Evolutionary conservation across 2,113 vertebrate species (phyloP), one percentile per base, ranked within the genome.

Genomic region (Melanerpes aurifrons): DNA sequence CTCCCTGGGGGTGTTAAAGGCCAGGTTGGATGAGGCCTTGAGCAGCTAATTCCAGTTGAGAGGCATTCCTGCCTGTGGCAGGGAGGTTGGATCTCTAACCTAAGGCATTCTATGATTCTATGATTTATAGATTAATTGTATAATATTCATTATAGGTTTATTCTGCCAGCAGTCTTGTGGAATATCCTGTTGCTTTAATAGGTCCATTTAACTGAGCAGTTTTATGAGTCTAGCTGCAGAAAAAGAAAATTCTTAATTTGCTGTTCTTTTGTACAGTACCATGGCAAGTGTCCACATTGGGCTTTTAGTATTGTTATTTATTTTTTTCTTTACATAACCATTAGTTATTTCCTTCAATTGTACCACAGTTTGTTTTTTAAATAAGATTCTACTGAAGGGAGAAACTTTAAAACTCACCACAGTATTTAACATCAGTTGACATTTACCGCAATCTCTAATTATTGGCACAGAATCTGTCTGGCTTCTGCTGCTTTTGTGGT

Each of bases 341-440:
- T 95, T 96, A 97, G 90, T 91, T 96, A 92, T 94, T 97, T 97
- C 97, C 96, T 96, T 94, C 92, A 92, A 96, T 96, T 97, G 97
- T 97, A 81, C 77, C 71, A 81, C 50, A 86, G 93, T 89, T 94
- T 95, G 85, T 91, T 96, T 96, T 96, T 95, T 37, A 77, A 96
- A 85, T 92, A 92, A 86, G 89, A 95, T 93, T 95, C 90, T 95
- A 82, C 91, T 92, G 89, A 81, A 82, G 89, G 77, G 94, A 94
- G 95, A 89, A 96, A 96, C 94, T 96, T 94, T 70, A 94, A 92
- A 96, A 86, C 85, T 92, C 85, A 87, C 92, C 89, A 94, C 93
- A 94, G 94, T 92, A 92, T 95, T 97, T 96, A 96, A 95, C 94
- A 95, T 95, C 95, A 93, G 95, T 95, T 96, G 95, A 97, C 96